Base-by-base conservation (phyloP, 2,888 invertebrate genomes). In the Cabera pusaria region DNA sequence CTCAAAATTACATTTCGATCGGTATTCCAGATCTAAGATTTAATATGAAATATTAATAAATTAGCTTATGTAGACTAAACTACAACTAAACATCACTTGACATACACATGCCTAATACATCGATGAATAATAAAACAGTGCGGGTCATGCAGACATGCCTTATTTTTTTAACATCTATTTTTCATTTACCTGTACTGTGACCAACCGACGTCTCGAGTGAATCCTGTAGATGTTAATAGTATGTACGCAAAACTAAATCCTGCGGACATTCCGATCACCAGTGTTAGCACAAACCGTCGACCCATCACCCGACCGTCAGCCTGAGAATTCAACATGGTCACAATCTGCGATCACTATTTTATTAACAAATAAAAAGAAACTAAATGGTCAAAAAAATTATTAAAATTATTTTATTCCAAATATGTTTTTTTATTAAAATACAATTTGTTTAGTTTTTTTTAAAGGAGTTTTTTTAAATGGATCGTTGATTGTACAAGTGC, bases 181-280 rank as follows among this genome's bases (percentile, higher is more conserved):
- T 51, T 51, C 46, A 64, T 72, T 79, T 90, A 90, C 91, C 79
- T 86, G 90, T 74, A 90, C 44, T 69, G 74, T 41, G 80, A 70
- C 77, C 71, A 80, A 57, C 72, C 59, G 45, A 77, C 80, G 44
- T 90, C 90, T 53, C 83, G 77, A 44, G 82, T 66, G 67, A 89
- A 87, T 74, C 89, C 90, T 53, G 90, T 76, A 24, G 91, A 90
- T 56, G 91, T 91, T 70, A 93, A 90, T 54, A 93, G 82, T 54
- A 94, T 88, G 75, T 94, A 95, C 44, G 95, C 94, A 64, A 94
- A 92, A 72, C 93, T 91, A 87, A 95, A 95, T 60, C 95, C 95
- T 61, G 93, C 93, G 2, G 93, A 89, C 64, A 95, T 91, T 53
- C 95, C 95, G 58, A 92, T 90, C 64, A 92, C 90, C 64, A 95